Evolutionary conservation across 2,797 vertebrate species (phyloP), one percentile per base, ranked within the genome.

Genomic region (Parauchenoglanis punctatus): DNA sequence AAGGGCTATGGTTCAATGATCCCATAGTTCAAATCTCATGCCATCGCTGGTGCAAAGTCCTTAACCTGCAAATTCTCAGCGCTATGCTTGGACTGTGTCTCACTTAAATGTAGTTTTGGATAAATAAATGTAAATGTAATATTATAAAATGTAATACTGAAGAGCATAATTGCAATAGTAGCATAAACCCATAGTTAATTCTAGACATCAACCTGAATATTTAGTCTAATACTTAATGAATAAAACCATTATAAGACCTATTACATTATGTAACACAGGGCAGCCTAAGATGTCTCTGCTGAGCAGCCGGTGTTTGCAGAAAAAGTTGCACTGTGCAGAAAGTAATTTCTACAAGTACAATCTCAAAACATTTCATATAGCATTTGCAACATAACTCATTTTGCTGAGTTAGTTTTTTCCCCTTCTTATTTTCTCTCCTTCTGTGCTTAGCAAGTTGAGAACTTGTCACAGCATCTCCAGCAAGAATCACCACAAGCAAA

Each of bases 401-500:
- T 81, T 77, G 17, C 75, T 10, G 49, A 77, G n/a, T 15, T 49
- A 10, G 73, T 54, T n/a, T 18, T 52, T 54, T 28, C 40, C 7
- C 7, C 28, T 25, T 40, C 58, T 40, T 54, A 76, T 76, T 28
- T 77, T 54, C 46, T 15, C 28, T 49, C 25, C n/a, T 6, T 31
- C 44, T 52, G 0, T 46, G 58, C 76, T 58, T 65, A 61, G 18
- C 40, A 83, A n/a, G 76, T 70, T 72, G 44, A 35, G 70, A 35
- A 87, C 88, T 89, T 91, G 88, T 91, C 80, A 83, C 31, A 89
- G 70, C 88, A 85, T 91, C 77, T 88, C 87, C 46, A 83, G 18
- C 23, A 54, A 87, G 78, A 88, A 89, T 86, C 82, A 80, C 89
- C 85, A 86, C 89, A 91, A 92, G 87, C 89, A 81, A 76, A 89